phyloP scores from a whole-genome alignment of 2,888 invertebrate genomes.

The Thecocarcelia acutangulata region DNA sequence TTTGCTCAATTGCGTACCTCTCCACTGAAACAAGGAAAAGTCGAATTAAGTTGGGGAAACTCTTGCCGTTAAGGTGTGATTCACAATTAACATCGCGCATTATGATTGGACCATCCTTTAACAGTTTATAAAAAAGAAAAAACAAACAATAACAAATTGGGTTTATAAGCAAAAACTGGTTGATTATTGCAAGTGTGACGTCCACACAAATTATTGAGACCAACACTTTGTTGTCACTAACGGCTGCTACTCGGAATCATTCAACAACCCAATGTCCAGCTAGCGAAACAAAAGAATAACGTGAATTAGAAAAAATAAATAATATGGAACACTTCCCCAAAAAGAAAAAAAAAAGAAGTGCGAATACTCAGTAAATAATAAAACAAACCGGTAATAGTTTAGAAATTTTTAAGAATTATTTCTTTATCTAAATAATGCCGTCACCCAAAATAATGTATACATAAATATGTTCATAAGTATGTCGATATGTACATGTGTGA shows the following conservation, averaged over 20 bases:
- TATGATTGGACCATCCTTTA: no score
- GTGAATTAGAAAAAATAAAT: constrained; percentile 12
- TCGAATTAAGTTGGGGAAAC: no score
- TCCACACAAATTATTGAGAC: constrained; percentile 45
- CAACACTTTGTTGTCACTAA: constrained; percentile 29
- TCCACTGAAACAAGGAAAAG: no score
- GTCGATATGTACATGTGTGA: no score
- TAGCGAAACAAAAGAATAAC: constrained; percentile 46
- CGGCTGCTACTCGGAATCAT: constrained; percentile 38
- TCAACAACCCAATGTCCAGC: constrained; percentile 56
- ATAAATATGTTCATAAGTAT: constrained; percentile 9
- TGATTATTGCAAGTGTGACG: constrained; percentile 60
- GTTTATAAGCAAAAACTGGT: constrained; percentile 64
- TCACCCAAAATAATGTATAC: constrained; percentile 48
- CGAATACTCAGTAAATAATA: constrained; percentile 27
- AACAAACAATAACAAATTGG: constrained; percentile 33
- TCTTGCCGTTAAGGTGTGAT: no score
- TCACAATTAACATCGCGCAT: no score
- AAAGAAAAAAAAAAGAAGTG: constrained; percentile 49
- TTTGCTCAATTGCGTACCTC: no score
- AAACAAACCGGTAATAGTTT: constrained; percentile 55
- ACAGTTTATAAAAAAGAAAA: no score
- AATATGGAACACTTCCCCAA: constrained; percentile 53
- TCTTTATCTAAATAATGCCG: constrained; percentile 5
- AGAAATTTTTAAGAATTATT: constrained; percentile 22